Conservation (phyloP, 2,113 vertebrate genomes). For the Larimichthys polyactis region DNA sequence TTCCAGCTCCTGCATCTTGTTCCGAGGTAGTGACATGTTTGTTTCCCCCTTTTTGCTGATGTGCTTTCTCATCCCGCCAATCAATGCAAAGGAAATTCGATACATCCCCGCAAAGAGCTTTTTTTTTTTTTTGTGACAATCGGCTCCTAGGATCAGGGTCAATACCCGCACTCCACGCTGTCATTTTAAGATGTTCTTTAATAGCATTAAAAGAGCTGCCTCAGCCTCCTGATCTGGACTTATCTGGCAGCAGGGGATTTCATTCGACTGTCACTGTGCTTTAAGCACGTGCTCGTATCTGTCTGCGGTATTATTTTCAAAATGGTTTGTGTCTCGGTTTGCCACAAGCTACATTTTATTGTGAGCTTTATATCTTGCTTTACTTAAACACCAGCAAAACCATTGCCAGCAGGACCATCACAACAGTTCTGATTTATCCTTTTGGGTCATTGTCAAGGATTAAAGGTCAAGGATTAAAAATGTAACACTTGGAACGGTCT, state of each 20-base stretch:
- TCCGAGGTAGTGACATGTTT: constrained; percentile 34
- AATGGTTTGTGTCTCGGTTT: constrained; percentile 32
- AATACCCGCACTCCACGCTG: constrained; percentile 57
- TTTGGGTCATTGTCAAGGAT: not conserved
- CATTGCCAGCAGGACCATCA: not conserved
- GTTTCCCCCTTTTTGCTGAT: constrained; percentile 26
- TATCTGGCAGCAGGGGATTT: constrained; percentile 78
- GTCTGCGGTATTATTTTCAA: constrained; percentile 42
- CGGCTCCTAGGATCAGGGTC: constrained; percentile 67
- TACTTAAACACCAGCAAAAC: not conserved
- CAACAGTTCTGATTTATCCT: not conserved
- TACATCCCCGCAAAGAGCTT: constrained; percentile 19
- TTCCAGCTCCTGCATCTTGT: constrained; percentile 28
- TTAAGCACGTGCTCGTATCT: constrained; percentile 40
- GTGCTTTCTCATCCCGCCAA: constrained; percentile 22
- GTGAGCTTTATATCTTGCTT: not conserved
- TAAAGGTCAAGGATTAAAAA: constrained; percentile 20
- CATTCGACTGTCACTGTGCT: constrained; percentile 57
- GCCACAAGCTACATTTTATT: constrained; percentile 10
- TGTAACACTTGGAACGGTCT: not conserved
- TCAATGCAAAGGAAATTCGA: constrained; percentile 47
- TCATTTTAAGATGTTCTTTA: constrained; percentile 77
- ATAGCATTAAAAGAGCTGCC: constrained; percentile 77
- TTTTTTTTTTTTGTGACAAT: constrained; percentile 49
- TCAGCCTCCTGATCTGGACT: constrained; percentile 77